A percentile compares a stretch with the other conserved stretches of the same genome.
Evolutionary conservation across 1,140 invertebrate genomes (phyloP).

Genomic region (Drosophila ironensis): DNA sequence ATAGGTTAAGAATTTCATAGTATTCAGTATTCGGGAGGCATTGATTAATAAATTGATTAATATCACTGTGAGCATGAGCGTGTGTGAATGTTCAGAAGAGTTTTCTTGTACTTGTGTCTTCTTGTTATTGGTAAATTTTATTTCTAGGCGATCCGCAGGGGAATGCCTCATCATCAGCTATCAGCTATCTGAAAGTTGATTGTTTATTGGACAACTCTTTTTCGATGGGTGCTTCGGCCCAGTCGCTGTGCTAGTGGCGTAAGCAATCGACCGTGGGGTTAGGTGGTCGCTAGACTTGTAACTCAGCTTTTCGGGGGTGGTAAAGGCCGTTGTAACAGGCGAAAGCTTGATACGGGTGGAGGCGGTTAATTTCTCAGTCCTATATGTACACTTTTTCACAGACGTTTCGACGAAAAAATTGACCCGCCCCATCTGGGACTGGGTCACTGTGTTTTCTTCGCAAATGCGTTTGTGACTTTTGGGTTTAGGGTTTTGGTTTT

Average conservation of each 20-base stretch:
- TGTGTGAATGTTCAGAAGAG: slow-evolving; percentile 82
- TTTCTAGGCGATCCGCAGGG: slow-evolving; percentile 13
- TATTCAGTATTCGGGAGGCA: slow-evolving; percentile 57
- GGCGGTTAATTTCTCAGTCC: slow-evolving; percentile 52
- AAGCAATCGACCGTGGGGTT: slow-evolving; percentile 23
- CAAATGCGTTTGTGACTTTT: slow-evolving; percentile 2
- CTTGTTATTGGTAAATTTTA: slow-evolving; percentile 59
- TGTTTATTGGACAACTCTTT: slow-evolving; percentile 50
- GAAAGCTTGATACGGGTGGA: slow-evolving; percentile 29
- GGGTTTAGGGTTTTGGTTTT: neutral
- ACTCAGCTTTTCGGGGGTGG: slow-evolving; percentile 28
- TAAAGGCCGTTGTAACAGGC: slow-evolving; percentile 20
- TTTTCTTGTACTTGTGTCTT: slow-evolving; percentile 63
- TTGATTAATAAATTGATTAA: slow-evolving; percentile 69
- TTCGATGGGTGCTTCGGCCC: slow-evolving; percentile 36
- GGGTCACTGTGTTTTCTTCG: slow-evolving; percentile 51
- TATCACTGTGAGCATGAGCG: slow-evolving; percentile 82
- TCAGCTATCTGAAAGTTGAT: slow-evolving; percentile 39
- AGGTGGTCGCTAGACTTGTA: slow-evolving; percentile 33
- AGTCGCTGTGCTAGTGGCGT: slow-evolving; percentile 27
- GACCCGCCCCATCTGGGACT: slow-evolving; percentile 11
- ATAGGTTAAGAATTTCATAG: slow-evolving; percentile 69
- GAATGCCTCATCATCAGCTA: slow-evolving; percentile 4
- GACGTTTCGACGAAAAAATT: slow-evolving; percentile 43
- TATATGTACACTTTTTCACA: slow-evolving; percentile 68